Conservation (phyloP, 2,888 invertebrate species). For the Andrena praecox region DNA sequence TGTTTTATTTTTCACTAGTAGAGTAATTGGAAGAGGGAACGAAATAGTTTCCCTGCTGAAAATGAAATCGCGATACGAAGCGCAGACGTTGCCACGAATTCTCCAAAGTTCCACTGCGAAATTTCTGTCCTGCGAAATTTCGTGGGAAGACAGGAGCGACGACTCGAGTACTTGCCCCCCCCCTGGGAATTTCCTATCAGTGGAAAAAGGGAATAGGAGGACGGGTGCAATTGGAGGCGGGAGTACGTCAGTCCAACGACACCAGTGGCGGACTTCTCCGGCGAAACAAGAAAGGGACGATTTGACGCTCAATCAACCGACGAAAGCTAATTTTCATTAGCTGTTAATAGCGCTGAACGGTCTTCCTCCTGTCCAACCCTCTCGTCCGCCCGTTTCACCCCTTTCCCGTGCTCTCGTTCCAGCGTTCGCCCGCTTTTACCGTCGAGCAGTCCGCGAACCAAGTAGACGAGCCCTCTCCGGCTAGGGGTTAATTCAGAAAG, state of each 20-base stretch:
- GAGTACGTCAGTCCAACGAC: slow-evolving; percentile 78
- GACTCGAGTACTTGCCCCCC: slow-evolving; percentile 32
- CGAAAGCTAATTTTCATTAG: slow-evolving; percentile 85
- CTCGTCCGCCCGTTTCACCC: slow-evolving; percentile 44
- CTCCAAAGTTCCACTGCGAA: background rate
- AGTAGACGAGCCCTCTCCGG: slow-evolving; percentile 50
- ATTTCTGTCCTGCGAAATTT: background rate
- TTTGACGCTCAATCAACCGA: slow-evolving; percentile 84
- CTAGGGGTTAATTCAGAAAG: slow-evolving; percentile 44
- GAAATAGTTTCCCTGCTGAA: too few species aligned
- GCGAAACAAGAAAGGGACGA: slow-evolving; percentile 84
- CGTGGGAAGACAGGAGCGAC: background rate
- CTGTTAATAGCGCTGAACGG: slow-evolving; percentile 81
- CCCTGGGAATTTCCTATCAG: slow-evolving; percentile 56
- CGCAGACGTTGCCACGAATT: slow-evolving; percentile 2
- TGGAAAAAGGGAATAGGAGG: slow-evolving; percentile 5
- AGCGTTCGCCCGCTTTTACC: slow-evolving; percentile 16
- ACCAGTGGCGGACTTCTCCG: slow-evolving; percentile 76
- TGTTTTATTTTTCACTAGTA: too few species aligned
- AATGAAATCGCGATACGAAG: background rate
- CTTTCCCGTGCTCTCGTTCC: slow-evolving; percentile 40
- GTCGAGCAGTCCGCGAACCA: slow-evolving; percentile 58
- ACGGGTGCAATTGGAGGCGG: slow-evolving; percentile 61
- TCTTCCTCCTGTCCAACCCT: slow-evolving; percentile 62
- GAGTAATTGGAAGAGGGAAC: too few species aligned